phyloP scores from a whole-genome alignment of 2,113 vertebrate species.

The Zapornia atra region DNA sequence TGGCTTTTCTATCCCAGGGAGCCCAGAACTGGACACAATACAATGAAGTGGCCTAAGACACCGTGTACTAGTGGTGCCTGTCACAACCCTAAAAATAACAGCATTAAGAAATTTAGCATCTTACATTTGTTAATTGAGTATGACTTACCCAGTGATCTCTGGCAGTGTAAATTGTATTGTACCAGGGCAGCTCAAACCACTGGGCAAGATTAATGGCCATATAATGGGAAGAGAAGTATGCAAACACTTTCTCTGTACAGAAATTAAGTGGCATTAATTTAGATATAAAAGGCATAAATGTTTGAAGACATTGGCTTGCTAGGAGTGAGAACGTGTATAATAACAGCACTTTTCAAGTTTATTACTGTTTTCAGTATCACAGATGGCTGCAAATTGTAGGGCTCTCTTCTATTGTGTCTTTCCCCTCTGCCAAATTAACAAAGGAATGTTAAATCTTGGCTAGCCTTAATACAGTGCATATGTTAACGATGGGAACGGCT shows the following conservation, averaged over 20 bases:
- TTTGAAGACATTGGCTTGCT: constrained; percentile 13
- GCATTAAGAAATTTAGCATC: not conserved
- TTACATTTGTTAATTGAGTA: not conserved
- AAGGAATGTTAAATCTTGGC: not conserved
- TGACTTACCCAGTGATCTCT: constrained; percentile 13
- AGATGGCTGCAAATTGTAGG: not conserved
- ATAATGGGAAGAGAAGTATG: not conserved
- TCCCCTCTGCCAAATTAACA: not conserved
- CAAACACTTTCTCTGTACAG: not conserved
- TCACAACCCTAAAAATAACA: not conserved
- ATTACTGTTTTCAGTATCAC: constrained; percentile 1
- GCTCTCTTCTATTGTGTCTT: not conserved
- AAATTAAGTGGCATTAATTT: constrained; percentile 27
- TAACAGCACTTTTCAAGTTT: not conserved
- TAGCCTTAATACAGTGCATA: not conserved
- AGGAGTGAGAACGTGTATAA: not conserved
- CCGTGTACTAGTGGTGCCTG: not conserved
- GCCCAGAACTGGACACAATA: no score
- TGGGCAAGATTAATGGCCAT: not conserved
- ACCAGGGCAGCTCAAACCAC: not conserved
- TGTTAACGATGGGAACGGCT: not conserved
- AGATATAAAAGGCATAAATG: not conserved
- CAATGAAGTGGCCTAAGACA: not conserved
- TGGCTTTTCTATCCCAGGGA: no score
- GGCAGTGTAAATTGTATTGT: not conserved